phyloP scores from a whole-genome alignment of 1,140 invertebrate species.

The Diachasmimorpha longicaudata region DNA sequence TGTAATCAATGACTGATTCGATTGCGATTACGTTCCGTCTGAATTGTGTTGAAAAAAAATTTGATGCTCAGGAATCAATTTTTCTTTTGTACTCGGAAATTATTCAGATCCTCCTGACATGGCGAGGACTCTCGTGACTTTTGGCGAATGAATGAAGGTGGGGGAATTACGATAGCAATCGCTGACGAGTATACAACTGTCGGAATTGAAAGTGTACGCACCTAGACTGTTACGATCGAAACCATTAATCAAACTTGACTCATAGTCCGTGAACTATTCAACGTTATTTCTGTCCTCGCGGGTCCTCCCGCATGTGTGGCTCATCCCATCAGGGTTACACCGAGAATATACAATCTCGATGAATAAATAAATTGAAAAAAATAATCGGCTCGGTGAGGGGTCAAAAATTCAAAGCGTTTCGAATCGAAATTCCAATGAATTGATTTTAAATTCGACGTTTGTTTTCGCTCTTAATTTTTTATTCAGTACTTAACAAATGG shows the following conservation, averaged over 20 bases:
- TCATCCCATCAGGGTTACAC: conserved; percentile 16
- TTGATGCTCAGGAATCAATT: too few relatives aligned
- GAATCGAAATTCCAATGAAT: too few relatives aligned
- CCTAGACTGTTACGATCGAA: conserved; percentile 3
- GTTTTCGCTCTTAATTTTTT: too few relatives aligned
- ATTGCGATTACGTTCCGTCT: too few relatives aligned
- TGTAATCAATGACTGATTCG: too few relatives aligned
- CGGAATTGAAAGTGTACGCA: neutral
- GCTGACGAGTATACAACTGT: neutral
- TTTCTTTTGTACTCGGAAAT: too few relatives aligned
- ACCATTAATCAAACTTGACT: conserved; percentile 13
- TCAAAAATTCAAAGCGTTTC: neutral
- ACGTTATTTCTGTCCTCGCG: conserved; percentile 26
- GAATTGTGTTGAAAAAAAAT: too few relatives aligned
- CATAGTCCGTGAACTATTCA: neutral
- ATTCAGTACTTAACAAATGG: too few relatives aligned
- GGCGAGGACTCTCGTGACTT: neutral
- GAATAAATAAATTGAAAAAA: neutral
- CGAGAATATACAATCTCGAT: neutral
- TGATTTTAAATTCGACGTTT: too few relatives aligned
- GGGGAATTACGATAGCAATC: neutral
- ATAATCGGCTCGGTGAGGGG: conserved; percentile 20
- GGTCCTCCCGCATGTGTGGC: conserved; percentile 9
- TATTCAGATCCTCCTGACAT: too few relatives aligned
- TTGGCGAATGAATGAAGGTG: neutral